phyloP scores from a whole-genome alignment of 2,797 vertebrate species.

The Huso huso region DNA sequence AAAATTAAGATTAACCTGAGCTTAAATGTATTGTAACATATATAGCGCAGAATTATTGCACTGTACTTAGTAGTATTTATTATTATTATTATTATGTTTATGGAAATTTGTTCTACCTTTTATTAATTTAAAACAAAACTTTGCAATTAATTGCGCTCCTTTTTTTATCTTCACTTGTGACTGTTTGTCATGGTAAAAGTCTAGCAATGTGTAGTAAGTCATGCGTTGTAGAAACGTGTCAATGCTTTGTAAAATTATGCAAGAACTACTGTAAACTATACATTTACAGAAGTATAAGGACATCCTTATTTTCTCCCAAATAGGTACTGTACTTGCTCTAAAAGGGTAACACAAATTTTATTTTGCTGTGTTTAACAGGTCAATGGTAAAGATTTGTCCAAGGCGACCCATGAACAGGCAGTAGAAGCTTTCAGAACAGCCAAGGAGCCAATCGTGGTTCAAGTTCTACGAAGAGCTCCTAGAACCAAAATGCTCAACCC shows the following conservation, averaged over 20 bases:
- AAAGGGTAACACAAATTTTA: neutral
- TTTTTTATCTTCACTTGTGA: too few species aligned
- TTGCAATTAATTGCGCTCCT: too few species aligned
- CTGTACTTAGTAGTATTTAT: neutral
- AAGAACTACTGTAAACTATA: too few species aligned
- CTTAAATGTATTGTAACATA: neutral
- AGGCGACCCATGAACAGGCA: constrained; percentile 90
- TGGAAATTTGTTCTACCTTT: too few species aligned
- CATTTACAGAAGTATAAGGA: too few species aligned
- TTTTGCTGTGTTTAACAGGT: constrained; percentile 57
- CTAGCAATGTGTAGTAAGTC: too few species aligned
- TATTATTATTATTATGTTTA: too few species aligned
- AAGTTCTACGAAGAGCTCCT: constrained; percentile 77
- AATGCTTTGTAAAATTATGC: too few species aligned
- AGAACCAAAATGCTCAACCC: constrained; percentile 56
- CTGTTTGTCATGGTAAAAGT: too few species aligned
- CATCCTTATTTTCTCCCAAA: too few species aligned
- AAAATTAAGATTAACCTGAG: neutral
- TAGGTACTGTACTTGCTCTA: neutral
- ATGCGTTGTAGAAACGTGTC: too few species aligned
- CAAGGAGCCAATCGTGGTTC: constrained; percentile 91
- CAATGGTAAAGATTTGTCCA: constrained; percentile 90
- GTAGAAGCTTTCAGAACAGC: constrained; percentile 89
- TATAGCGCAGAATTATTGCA: neutral
- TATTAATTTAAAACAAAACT: too few species aligned